A percentile compares a stretch with the other conserved stretches of the same genome.
Conservation (phyloP, 2,113 vertebrate species). For the Aleadryas rufinucha region DNA sequence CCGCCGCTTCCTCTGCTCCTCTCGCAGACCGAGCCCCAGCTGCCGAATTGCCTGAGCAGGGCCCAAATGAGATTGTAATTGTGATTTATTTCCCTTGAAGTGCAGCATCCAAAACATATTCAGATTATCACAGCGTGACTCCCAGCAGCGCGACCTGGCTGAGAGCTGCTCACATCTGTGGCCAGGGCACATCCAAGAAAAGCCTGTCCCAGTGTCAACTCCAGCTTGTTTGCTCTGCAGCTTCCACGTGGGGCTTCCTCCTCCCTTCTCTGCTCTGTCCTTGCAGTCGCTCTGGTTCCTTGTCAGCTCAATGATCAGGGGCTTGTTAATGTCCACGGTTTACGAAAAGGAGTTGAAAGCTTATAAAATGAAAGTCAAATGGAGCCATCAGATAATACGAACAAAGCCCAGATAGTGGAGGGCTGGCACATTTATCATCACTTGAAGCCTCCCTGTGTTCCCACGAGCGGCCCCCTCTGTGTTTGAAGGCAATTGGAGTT, state of each 20-base stretch:
- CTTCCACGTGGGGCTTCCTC: background rate
- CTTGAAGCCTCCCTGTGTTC: conserved; percentile 17
- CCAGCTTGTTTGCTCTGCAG: background rate
- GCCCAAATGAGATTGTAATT: conserved; percentile 1
- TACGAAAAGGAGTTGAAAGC: conserved; percentile 45
- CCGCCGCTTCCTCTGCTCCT: background rate
- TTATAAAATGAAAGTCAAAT: conserved; percentile 61
- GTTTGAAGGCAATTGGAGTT: background rate
- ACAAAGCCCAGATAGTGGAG: conserved; percentile 25
- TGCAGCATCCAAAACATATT: background rate
- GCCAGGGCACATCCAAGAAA: background rate
- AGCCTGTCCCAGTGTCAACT: background rate
- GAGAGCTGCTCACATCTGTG: background rate
- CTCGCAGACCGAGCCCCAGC: background rate
- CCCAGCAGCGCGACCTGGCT: background rate
- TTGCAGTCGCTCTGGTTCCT: background rate
- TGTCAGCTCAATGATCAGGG: conserved; percentile 16
- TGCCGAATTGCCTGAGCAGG: background rate
- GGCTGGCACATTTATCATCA: conserved; percentile 51
- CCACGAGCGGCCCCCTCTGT: background rate
- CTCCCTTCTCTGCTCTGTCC: background rate
- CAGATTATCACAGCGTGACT: background rate
- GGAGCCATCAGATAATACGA: conserved; percentile 64
- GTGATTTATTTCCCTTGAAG: conserved; percentile 25
- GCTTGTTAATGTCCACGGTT: background rate